Base-by-base conservation (phyloP, 2,113 vertebrate species). In the Sorex fumeus region DNA sequence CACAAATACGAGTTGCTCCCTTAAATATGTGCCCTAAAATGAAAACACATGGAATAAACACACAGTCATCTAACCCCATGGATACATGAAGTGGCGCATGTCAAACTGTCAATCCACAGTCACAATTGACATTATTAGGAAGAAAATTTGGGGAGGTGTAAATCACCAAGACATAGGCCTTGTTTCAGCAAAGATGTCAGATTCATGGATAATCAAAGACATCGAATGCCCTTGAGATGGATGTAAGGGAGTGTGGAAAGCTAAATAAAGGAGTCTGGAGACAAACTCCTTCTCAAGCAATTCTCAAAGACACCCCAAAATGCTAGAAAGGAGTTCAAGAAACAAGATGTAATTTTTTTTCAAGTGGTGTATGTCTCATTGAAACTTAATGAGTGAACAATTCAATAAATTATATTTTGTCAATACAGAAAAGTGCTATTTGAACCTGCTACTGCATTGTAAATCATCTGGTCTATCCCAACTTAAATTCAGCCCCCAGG, bases 371-470 rank as follows among this genome's bases (percentile, higher is more conserved):
- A 9, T 27, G 23, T 12, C 36, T 36, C 75, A n/a, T 21, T 70
- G 36, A 67, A 95, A 92, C 75, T 27, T n/a, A 77, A 72, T 40
- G 4, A 9, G 28, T 80, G n/a, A 90, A 66, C 69, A 43, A 45
- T 34, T 69, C 30, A 82, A 11, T 53, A 88, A 78, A 12, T 64
- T 83, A 45, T 12, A 62, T 72, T 57, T 43, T 81, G 3, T 27
- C 57, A 81, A 66, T 62, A 86, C 84, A 40, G 36, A 21, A 15
- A n/a, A 91, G 66, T 70, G 32, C 7, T 21, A 50, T 71, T 60
- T 75, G 34, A 79, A 70, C 62, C 23, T 30, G 23, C 71, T 21
- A 60, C 57, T 60, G 21, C 57, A 60, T 60, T 60, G 19, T 21
- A 60, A 60, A 81, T 6, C 10, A 13, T 19, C 0, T 43, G n/a